Percentiles rank a stretch among this genome's conserved stretches.
phyloP scores from a whole-genome alignment of 2,888 invertebrate genomes.

The Dromius quadrimaculatus region DNA sequence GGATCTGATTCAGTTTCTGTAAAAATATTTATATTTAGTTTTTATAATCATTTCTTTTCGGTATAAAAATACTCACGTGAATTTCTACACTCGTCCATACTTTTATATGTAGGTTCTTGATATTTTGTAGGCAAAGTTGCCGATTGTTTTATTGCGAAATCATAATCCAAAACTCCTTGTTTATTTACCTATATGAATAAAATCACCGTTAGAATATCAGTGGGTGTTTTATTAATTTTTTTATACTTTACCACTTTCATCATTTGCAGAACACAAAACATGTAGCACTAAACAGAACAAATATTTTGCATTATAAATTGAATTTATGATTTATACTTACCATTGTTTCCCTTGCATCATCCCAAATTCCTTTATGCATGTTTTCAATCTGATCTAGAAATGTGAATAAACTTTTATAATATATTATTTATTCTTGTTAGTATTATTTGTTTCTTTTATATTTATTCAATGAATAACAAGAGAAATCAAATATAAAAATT shows the following conservation, averaged over 20 bases:
- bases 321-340: conserved; percentile 56
- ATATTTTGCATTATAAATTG: conserved; percentile 58
- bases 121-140: conserved; percentile 66
- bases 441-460: background rate
- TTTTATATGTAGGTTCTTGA: conserved; percentile 67
- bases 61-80: conserved; percentile 62
- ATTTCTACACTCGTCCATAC: conserved; percentile 67
- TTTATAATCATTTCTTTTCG: conserved; percentile 21
- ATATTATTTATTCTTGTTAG: conserved; percentile 56
- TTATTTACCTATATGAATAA: conserved; percentile 67
- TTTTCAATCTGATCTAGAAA: conserved; percentile 57
- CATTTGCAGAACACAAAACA: conserved; percentile 67
- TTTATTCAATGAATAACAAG: background rate
- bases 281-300: conserved; percentile 65
- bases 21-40: conserved; percentile 57
- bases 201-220: background rate
- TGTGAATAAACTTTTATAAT: conserved; percentile 20
- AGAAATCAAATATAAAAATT: background rate
- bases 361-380: conserved; percentile 56
- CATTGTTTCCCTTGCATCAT: conserved; percentile 54
- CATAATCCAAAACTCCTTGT: conserved; percentile 68
- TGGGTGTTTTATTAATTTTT: background rate
- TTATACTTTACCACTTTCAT: conserved; percentile 67
- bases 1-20: conserved; percentile 68
- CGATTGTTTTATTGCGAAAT: conserved; percentile 68